Base-by-base conservation (phyloP, 2,797 vertebrate species). In the Enteromius paludinosus region DNA sequence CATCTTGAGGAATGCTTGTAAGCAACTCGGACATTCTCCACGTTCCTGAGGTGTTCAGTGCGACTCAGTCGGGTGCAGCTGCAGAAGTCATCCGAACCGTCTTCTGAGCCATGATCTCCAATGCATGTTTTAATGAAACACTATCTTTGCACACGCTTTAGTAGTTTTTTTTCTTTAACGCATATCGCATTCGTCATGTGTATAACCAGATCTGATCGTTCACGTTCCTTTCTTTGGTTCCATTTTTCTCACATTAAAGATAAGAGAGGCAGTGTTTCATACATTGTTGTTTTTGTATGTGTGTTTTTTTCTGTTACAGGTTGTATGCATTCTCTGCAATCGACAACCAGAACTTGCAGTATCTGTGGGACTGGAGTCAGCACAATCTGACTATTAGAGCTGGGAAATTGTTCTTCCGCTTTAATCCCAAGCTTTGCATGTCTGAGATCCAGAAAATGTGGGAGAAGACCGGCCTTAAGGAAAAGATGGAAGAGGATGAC, bases 361-460 rank as follows among this genome's bases (percentile, higher is more conserved):
- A 95, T 81, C 93, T 99, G 30, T 99, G 98, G 98, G 97, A 99
- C 93, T 99, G 98, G 97, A 95, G 89, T 88, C 96, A 96, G 83
- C 98, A 98, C 90, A 99, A 98, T 90, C 91, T 99, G 91, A 98
- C 97, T 1, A 96, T 99, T 90, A 93, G 90, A 45, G 88, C 93
- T 0, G 98, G 98, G 23, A 97, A 98, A 54, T 96, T 99, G 89
- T 97, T 97, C 88, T 99, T 99, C 71, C 96, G 96, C 1, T 95
- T 94, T 88, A 99, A 99, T 90, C 97, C 97, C 83, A 99, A 97
- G 86, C 92, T 99, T 18, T 99, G 98, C 77, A 94, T 97, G 88
- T 98, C 97, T 0, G 97, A 99, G 91, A 99, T 99, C 82, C 96
- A 96, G 87, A 95, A 90, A 9, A 99, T 99, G 98, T 97, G 97